Percentiles rank a stretch among this genome's conserved stretches.
These are phyloP conservation scores for Odontamblyopus rebecca DNA, from an alignment of 2,797 vertebrate genomes.

Conservation along the genomic window DNA sequence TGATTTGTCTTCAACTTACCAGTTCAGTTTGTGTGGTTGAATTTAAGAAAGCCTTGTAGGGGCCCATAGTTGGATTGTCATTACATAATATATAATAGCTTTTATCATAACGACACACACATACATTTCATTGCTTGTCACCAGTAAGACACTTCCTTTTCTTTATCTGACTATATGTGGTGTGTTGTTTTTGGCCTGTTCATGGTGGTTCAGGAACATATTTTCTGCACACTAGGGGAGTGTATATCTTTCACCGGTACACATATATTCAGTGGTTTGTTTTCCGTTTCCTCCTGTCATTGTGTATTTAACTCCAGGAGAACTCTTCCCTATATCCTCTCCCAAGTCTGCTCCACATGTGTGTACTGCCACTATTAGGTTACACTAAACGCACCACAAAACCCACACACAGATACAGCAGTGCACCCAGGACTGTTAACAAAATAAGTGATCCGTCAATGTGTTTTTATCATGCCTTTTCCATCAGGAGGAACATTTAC, in stretches of 20 bases:
- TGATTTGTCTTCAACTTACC: not conserved
- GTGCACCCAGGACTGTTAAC: constrained; percentile 14
- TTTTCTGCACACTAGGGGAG: constrained; percentile 80
- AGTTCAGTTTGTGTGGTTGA: too few species aligned
- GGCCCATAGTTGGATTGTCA: not conserved
- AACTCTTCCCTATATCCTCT: constrained; percentile 39
- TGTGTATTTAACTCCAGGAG: constrained; percentile 65
- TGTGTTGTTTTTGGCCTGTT: constrained; percentile 63
- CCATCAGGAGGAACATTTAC: constrained; percentile 40
- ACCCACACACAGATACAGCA: constrained; percentile 28
- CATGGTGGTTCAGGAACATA: constrained; percentile 44
- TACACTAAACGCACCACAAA: constrained; percentile 46
- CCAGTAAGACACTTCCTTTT: constrained; percentile 16
- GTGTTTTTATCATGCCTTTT: constrained; percentile 29
- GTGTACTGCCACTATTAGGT: constrained; percentile 39
- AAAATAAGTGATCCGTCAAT: constrained; percentile 34
- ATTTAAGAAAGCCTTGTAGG: too few species aligned
- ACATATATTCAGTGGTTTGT: constrained; percentile 60
- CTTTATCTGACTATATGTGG: constrained; percentile 7
- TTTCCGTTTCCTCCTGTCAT: constrained; percentile 58
- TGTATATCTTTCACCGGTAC: constrained; percentile 73
- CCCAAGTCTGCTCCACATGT: constrained; percentile 46
- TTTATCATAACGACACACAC: not conserved
- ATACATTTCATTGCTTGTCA: not conserved
- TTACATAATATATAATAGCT: not conserved